Evolutionary conservation across 2,888 invertebrate genomes (phyloP), one percentile per base, ranked within the genome.

Genomic region (Ectropis crepuscularia): DNA sequence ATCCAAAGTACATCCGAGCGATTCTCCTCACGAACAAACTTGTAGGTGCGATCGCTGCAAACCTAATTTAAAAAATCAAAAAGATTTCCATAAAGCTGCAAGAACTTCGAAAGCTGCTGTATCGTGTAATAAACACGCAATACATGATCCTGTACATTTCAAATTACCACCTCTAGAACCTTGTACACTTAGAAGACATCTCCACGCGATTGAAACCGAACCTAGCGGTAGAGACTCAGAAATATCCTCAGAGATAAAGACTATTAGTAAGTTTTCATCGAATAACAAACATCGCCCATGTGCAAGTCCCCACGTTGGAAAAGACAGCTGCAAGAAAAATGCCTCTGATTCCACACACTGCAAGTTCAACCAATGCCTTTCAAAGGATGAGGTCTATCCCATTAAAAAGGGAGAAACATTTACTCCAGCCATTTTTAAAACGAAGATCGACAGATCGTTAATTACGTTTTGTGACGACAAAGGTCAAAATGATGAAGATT

Each of bases 11-110:
- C 77, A 74, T 57, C 61, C 72, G 5, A 74, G 65, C 38, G 55
- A 43, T 16, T 39, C 47, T 46, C 50, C 37, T 11, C 45, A 57
- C 6, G 61, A 51, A 16, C 70, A 74, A 36, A 36, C 54, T 16
- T 78, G 81, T 49, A 62, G 53, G 43, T 86, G 83, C 37, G 67
- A 68, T 11, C 61, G 69, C n/a, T 87, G 86, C 53, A 78, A 84
- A 67, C 67, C 43, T 82, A 12, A 57, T 64, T 16, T 86, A 83
- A 63, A 69, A 71, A 54, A 69, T 67, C 38, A 75, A 76, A 67
- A 75, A 47, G 65, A 72, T 43, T 47, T 47, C 38, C 55, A 57
- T 5, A 68, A 61, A 38, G 38, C 58, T 43, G 65, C 66, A 11
- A 72, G 76, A 63, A 60, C 67, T 5, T 70, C 57, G 10, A 49